Conservation (phyloP, 2,888 invertebrate genomes). For the Tenodera sinensis region DNA sequence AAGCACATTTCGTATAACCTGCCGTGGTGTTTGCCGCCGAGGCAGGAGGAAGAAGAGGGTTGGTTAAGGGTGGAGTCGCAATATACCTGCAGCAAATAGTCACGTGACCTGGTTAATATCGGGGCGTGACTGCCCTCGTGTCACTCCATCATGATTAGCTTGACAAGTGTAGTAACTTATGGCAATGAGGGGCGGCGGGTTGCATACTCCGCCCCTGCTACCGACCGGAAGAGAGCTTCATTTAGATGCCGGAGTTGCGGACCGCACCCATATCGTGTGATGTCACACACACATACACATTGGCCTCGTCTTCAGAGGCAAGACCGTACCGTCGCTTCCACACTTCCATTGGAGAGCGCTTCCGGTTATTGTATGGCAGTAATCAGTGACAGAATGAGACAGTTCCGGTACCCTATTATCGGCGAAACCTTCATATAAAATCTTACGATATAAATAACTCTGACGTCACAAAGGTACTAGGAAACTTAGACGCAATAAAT, state of each 20-base stretch:
- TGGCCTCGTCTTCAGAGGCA: background rate
- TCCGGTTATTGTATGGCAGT: background rate
- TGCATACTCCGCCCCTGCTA: constrained; percentile 20
- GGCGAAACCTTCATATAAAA: too few species aligned
- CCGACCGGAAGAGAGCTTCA: constrained; percentile 18
- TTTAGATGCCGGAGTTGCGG: background rate
- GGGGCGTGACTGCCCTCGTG: constrained; percentile 12
- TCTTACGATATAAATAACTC: too few species aligned
- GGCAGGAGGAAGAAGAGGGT: background rate
- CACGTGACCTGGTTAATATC: constrained; percentile 13
- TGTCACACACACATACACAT: background rate
- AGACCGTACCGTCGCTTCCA: background rate
- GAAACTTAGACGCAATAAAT: too few species aligned
- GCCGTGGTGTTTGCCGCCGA: background rate
- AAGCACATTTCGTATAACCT: background rate
- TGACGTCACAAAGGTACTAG: too few species aligned
- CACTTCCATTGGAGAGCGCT: background rate
- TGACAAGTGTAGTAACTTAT: constrained; percentile 19
- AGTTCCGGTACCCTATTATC: too few species aligned
- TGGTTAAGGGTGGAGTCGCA: constrained; percentile 1
- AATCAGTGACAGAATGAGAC: background rate
- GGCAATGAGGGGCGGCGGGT: constrained; percentile 1
- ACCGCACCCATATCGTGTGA: constrained; percentile 6
- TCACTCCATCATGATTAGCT: constrained; percentile 25
- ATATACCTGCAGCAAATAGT: background rate